Conservation (phyloP, 2,888 invertebrate species). For the Nysson spinosus region DNA sequence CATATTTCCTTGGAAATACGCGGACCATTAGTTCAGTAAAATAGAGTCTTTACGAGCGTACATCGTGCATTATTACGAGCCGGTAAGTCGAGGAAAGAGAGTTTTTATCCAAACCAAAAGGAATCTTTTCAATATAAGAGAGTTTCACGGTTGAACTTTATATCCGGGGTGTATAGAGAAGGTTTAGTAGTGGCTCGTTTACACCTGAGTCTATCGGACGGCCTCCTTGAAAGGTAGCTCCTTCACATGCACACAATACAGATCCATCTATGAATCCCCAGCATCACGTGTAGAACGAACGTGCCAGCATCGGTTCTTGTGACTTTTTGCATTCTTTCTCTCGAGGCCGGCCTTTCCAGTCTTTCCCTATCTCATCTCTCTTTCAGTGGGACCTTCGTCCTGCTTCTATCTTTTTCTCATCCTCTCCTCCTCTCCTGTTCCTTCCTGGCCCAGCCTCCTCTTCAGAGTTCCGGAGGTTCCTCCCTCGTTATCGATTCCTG, state of each 20-base stretch:
- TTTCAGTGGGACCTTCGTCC: not conserved
- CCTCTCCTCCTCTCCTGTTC: conserved; percentile 18
- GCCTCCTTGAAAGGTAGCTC: conserved; percentile 27
- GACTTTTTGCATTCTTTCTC: conserved; percentile 39
- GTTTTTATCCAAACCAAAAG: conserved; percentile 38
- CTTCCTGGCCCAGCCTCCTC: conserved; percentile 16
- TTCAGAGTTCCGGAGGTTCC: conserved; percentile 4
- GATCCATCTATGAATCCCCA: conserved; percentile 12
- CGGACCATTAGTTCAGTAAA: too few species aligned
- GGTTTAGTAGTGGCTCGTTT: conserved; percentile 11
- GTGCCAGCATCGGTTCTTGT: conserved; percentile 20
- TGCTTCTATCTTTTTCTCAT: conserved; percentile 20
- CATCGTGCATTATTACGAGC: too few species aligned
- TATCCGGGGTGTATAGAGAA: conserved; percentile 6
- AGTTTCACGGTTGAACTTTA: conserved; percentile 43
- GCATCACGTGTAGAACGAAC: conserved; percentile 11
- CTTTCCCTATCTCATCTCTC: conserved; percentile 2
- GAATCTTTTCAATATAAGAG: conserved; percentile 27
- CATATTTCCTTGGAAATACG: not conserved
- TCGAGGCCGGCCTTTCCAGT: conserved; percentile 5
- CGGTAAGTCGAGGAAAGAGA: too few species aligned
- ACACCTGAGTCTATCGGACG: conserved; percentile 25
- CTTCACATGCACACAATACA: conserved; percentile 21
- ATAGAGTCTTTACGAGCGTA: too few species aligned
- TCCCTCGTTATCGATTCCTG: conserved; percentile 48